Base-by-base conservation (phyloP, 2,113 vertebrate genomes). In the Meles meles region DNA sequence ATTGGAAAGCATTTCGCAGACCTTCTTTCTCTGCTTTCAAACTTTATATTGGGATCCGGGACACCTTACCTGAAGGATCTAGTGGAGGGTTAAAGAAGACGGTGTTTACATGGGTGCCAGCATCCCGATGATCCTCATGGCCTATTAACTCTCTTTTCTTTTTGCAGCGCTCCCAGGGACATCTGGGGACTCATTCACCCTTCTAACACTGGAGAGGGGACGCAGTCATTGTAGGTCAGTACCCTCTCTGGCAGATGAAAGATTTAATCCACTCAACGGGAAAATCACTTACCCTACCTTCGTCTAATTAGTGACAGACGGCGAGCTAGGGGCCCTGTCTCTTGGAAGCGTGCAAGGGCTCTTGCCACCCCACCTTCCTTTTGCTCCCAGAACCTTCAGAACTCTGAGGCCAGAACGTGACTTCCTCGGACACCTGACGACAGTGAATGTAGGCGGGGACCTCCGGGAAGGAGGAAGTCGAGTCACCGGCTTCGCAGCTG, bases 401-500 rank as follows among this genome's bases (percentile, higher is more conserved):
- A 57, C 79, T 74, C 47, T 17, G 74, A 93, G 17, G 17, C 69
- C 65, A 10, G 49, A 96, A 82, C 23, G 71, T 61, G 97, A 97
- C 95, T 94, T 88, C 80, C 90, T 93, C 39, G 0, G 31, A 42
- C 93, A 69, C 31, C 29, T n/a, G 81, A 57, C 25, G 93, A 80
- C 21, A 37, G 80, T 59, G 82, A 59, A 59, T 12, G 71, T 92
- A 83, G 94, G 97, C n/a, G 67, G 96, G 80, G 59, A 95, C 31
- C 93, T 97, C 72, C 93, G 6, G 91, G 96, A 97, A 96, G 37
- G 37, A 79, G 89, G 96, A 96, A 96, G 76, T 61, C 27, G 7
- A 82, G 96, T 93, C 72, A 59, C 44, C 0, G 3, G 61, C 27
- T 4, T 63, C 25, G 3, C 31, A 55, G 49, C 42, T 8, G 42